Conservation (phyloP, 2,113 vertebrate species). For the Syngnathoides biaculeatus region DNA sequence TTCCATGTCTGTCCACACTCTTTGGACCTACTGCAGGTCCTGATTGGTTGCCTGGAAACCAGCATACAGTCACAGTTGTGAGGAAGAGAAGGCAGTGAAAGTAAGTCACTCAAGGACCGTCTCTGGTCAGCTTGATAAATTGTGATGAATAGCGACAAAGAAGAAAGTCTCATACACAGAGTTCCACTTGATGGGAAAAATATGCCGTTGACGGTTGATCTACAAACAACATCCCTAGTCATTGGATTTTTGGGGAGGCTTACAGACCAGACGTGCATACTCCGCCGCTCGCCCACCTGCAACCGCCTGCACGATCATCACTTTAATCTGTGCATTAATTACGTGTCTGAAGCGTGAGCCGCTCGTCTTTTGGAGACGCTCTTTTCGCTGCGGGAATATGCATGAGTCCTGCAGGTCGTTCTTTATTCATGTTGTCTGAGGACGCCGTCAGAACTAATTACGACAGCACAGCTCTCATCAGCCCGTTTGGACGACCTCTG, state of each 20-base stretch:
- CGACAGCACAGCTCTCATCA: slow-evolving; percentile 35
- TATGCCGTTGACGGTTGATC: slow-evolving; percentile 6
- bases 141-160: slow-evolving; percentile 49
- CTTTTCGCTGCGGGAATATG: slow-evolving; percentile 39
- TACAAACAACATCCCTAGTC: slow-evolving; percentile 1
- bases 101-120: slow-evolving; percentile 57
- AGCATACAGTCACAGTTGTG: slow-evolving; percentile 42
- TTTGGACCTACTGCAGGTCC: slow-evolving; percentile 60
- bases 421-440: slow-evolving; percentile 62
- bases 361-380: slow-evolving; percentile 6
- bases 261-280: neutral
- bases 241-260: neutral
- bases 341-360: slow-evolving; percentile 41
- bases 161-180: slow-evolving; percentile 21
- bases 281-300: neutral
- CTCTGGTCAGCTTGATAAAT: slow-evolving; percentile 51
- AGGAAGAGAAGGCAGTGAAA: slow-evolving; percentile 48
- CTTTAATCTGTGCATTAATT: slow-evolving; percentile 59
- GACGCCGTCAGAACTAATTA: slow-evolving; percentile 65
- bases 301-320: slow-evolving; percentile 19
- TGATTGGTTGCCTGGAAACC: slow-evolving; percentile 75
- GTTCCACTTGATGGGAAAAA: slow-evolving; percentile 10
- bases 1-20: slow-evolving; percentile 62
- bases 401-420: slow-evolving; percentile 52
- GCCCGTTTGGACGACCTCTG: slow-evolving; percentile 40